Percentiles rank a stretch among this genome's conserved stretches.
Evolutionary conservation across 2,113 vertebrate genomes (phyloP).

Genomic region (Phocoena phocoena): DNA sequence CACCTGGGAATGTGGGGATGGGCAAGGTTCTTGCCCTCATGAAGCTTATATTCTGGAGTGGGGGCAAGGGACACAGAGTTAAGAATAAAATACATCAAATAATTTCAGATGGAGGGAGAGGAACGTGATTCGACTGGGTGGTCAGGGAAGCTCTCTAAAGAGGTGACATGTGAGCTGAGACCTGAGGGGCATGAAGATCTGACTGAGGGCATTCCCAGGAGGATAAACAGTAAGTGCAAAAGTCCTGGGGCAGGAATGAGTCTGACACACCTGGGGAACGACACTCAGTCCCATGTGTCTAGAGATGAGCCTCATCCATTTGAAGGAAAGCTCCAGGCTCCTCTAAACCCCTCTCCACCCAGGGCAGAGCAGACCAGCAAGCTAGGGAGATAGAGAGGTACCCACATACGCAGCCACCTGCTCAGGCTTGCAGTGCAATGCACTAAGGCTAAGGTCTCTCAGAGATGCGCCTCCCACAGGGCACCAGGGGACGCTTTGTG

Average conservation of each 20-base stretch:
- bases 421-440: neutral
- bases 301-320: neutral
- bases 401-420: accelerated
- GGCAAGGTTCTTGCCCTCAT: neutral
- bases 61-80: too few relatives aligned
- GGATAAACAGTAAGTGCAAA: neutral
- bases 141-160: neutral
- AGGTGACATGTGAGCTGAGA: neutral
- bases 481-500: neutral
- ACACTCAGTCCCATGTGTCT: too few relatives aligned
- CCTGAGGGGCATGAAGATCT: neutral
- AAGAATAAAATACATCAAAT: neutral
- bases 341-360: neutral
- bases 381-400: neutral
- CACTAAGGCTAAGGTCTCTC: neutral
- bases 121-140: neutral
- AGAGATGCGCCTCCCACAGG: accelerated
- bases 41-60: neutral
- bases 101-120: neutral
- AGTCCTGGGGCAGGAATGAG: neutral
- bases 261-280: neutral
- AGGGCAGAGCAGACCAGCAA: neutral
- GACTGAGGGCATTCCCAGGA: neutral
- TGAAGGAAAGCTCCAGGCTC: neutral
- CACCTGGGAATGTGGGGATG: too few relatives aligned